Evolutionary conservation across 2,797 vertebrate genomes (phyloP), one percentile per base, ranked within the genome.

Genomic region (Gymnopithys bicolor): DNA sequence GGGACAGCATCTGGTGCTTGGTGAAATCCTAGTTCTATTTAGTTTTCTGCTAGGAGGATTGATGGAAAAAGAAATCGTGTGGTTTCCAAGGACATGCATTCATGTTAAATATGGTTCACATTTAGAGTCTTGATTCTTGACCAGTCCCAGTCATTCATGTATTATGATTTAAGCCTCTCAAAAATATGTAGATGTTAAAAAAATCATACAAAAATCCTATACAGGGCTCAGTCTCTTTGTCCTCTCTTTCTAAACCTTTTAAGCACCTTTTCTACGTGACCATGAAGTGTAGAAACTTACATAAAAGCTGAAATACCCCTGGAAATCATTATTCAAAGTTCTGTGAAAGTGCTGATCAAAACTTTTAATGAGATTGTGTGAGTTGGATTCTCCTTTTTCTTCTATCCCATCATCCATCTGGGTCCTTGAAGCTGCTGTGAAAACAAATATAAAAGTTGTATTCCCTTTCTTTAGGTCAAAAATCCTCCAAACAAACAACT

Each of bases 1-100:
- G 74, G 67, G 84, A 64, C 46, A 78, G 74, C 55, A 79, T 78
- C 63, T 94, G 37, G 12, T 55, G 23, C 66, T 88, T 80, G 37
- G 22, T 37, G 63, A 95, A 91, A 73, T 52, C 55, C 67, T 90
- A 2, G 0, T 76, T 87, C 41, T 69, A 28, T 93, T 89, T 62
- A 81, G 23, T 49, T 79, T 95, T 89, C 45, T 89, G 7, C 67
- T 87, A 13, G 70, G 33, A 81, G 33, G 33, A 87, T 59, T 46
- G 19, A 91, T 0, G 4, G 55, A 73, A 67, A 89, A 88, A 76
- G 10, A 63, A 84, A 60, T 28, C 11, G 19, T 48, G 24, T 81
- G 8, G 32, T 73, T 88, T 91, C 80, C 88, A 95, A 95, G 94
- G 80, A 52, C 88, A 63, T 41, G 13, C 33, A 79, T 94, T 95